A percentile compares a stretch with the other conserved stretches of the same genome.
Conservation (phyloP, 1,140 invertebrate species). For the Drosophila tropicalis region DNA sequence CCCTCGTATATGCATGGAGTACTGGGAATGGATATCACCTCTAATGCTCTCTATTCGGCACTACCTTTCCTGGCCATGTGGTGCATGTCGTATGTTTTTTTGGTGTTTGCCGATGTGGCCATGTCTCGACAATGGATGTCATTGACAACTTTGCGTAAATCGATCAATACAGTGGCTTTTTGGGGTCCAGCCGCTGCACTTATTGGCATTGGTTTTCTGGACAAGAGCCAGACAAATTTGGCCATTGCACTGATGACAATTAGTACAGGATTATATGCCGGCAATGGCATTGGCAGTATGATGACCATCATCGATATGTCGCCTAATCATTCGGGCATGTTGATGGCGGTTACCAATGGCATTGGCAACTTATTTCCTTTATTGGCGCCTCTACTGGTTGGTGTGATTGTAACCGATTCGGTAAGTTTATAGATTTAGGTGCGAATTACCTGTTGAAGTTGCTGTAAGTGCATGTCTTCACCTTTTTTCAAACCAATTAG, state of each 20-base stretch:
- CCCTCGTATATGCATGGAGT: slow-evolving; percentile 87
- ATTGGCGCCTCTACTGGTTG: slow-evolving; percentile 87
- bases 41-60: slow-evolving; percentile 89
- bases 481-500: too few relatives aligned
- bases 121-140: slow-evolving; percentile 62
- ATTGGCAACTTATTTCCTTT: slow-evolving; percentile 89
- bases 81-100: slow-evolving; percentile 85
- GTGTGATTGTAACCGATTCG: slow-evolving; percentile 86
- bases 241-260: slow-evolving; percentile 88
- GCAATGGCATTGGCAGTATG: slow-evolving; percentile 88
- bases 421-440: slow-evolving; percentile 79
- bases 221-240: slow-evolving; percentile 63
- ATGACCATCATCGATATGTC: slow-evolving; percentile 89
- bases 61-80: slow-evolving; percentile 91
- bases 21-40: slow-evolving; percentile 90
- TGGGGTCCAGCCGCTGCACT: slow-evolving; percentile 86
- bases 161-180: slow-evolving; percentile 87
- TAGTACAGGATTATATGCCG: slow-evolving; percentile 90
- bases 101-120: slow-evolving; percentile 82
- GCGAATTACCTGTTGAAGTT: neutral
- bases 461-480: too few relatives aligned
- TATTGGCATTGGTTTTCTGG: slow-evolving; percentile 85
- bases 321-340: slow-evolving; percentile 89
- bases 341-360: slow-evolving; percentile 89
- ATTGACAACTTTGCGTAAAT: slow-evolving; percentile 85